Base-by-base conservation (phyloP, 1,140 invertebrate genomes). In the Listronotus oregonensis region DNA sequence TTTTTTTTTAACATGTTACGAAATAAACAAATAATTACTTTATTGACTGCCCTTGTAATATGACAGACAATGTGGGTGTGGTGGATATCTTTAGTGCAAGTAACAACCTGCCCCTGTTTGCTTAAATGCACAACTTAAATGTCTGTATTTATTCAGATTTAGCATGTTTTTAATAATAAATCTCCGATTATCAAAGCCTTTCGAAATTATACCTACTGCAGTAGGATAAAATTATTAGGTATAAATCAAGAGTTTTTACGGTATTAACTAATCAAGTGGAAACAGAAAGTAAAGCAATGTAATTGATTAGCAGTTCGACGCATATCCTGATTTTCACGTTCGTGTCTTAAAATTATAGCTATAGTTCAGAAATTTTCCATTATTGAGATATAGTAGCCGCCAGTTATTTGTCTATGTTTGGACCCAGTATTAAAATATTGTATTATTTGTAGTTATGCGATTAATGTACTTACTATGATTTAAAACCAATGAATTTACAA, bases 181-280 rank as follows among this genome's bases (percentile, higher is more conserved):
- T 55, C 52, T 55, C 12, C 3, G 52, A 55, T 55, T 55, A 55
- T 42, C 39, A 37, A 55, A 42, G 52, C 52, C 34, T 55, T 55
- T 55, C 52, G 17, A 55, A 55, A 55, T 27, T 55, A 42, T 55
- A 55, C 40, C 37, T 39, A 55, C 52, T 17, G 37, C 14, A 37
- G 7, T 42, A 39, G 39, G 37, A 55, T 40, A 55, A 55, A 55
- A 55, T 55, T 55, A 55, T 55, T 55, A 55, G 52, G 14, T 55
- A 55, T 55, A 55, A 55, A 55, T 55, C 52, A 42, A n/a, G 37
- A 40, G 12, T 39, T 55, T 55, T 55, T 18, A 27, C n/a, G 7
- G 12, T 9, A 4, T 42, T n/a, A 55, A 55, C 40, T 55, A 42
- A 55, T 55, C 52, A 42, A 37, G 52, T 55, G 52, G 52, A 55